Conservation (phyloP, 2,888 invertebrate species). For the Esperia sulphurella region DNA sequence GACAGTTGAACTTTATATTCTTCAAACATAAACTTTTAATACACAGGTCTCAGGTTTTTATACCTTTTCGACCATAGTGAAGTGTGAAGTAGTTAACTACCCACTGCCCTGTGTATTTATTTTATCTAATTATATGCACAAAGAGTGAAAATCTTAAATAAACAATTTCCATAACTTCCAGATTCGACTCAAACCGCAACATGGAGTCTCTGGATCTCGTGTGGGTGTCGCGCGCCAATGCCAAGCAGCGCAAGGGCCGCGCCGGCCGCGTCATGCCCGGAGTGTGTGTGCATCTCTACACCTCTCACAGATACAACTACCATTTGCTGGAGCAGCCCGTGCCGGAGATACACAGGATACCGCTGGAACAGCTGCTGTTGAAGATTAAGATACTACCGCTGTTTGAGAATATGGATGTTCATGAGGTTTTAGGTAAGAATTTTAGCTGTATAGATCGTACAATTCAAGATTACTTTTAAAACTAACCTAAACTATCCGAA, state of each 20-base stretch:
- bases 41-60: too few relatives aligned
- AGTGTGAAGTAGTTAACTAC: too few relatives aligned
- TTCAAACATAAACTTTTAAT: too few relatives aligned
- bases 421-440: constrained; percentile 72
- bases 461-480: too few relatives aligned
- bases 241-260: constrained; percentile 92
- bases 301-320: constrained; percentile 83
- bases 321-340: constrained; percentile 86
- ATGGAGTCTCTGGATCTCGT: constrained; percentile 92
- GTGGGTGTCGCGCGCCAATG: constrained; percentile 95
- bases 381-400: constrained; percentile 85
- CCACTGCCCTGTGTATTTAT: too few relatives aligned
- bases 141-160: too few relatives aligned
- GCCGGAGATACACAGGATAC: constrained; percentile 94
- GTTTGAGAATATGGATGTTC: constrained; percentile 67
- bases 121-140: too few relatives aligned
- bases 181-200: constrained; percentile 89
- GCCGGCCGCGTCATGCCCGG: constrained; percentile 95
- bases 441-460: too few relatives aligned
- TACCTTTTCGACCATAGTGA: too few relatives aligned
- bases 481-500: too few relatives aligned
- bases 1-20: too few relatives aligned
- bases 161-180: constrained; percentile 24
- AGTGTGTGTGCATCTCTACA: constrained; percentile 91
- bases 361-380: constrained; percentile 89